Evolutionary conservation across 2,113 vertebrate genomes (phyloP).

Genomic region (Uria lomvia): DNA sequence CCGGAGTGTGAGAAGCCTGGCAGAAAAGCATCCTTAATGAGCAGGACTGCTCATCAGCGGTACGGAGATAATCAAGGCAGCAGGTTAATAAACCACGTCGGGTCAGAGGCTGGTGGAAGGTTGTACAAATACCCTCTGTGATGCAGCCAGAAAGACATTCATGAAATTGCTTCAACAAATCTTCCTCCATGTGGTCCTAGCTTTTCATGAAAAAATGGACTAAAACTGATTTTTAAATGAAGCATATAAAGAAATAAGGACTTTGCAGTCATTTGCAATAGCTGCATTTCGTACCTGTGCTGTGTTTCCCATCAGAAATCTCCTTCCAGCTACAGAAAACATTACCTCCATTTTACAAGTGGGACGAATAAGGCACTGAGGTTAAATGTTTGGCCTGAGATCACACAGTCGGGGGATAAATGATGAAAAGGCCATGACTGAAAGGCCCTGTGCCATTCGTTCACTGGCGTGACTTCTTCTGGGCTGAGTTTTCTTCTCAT

Average conservation of each 20-base stretch:
- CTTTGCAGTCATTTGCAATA: not conserved
- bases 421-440: not conserved
- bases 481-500: not conserved
- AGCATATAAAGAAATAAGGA: not conserved
- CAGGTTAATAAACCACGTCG: not conserved
- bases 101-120: not conserved
- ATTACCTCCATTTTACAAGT: not conserved
- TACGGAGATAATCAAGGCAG: not conserved
- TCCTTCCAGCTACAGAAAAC: not conserved
- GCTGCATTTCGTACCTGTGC: not conserved
- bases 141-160: not conserved
- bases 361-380: not conserved
- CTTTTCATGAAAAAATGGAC: not conserved
- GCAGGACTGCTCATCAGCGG: not conserved
- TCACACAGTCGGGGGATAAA: not conserved
- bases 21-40: not conserved
- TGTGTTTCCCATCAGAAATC: not conserved
- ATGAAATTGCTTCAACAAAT: not conserved
- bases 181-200: not conserved
- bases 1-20: not conserved
- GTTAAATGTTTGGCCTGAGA: not conserved
- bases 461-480: not conserved
- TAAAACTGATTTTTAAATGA: not conserved
- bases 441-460: not conserved
- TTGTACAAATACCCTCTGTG: rapidly evolving